Evolutionary conservation across 2,888 invertebrate species (phyloP).

Genomic region (Blomia tropicalis): DNA sequence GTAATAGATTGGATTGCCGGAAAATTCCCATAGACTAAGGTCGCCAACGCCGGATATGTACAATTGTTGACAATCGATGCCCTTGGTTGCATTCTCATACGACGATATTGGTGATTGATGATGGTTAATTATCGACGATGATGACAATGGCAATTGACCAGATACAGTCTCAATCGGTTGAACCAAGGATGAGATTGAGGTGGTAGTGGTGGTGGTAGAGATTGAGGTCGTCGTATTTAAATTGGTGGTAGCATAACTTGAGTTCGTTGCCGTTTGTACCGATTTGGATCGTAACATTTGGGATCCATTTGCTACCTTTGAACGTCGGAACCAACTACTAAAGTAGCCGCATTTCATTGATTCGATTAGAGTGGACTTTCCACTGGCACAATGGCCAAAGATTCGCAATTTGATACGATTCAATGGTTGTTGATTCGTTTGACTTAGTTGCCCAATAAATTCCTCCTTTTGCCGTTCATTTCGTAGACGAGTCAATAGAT

Average conservation of each 20-base stretch:
- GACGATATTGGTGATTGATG: background rate
- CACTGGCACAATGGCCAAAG: slow-evolving; percentile 53
- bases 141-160: background rate
- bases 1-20: slow-evolving; percentile 55
- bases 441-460: slow-evolving; percentile 48
- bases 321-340: slow-evolving; percentile 46
- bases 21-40: slow-evolving; percentile 55
- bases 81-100: slow-evolving; percentile 45
- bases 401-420: slow-evolving; percentile 50
- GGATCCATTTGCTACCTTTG: slow-evolving; percentile 8
- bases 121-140: background rate
- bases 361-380: slow-evolving; percentile 52
- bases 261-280: background rate
- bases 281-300: background rate
- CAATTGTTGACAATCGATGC: slow-evolving; percentile 48
- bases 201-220: background rate
- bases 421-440: slow-evolving; percentile 42
- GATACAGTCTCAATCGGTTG: background rate
- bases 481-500: slow-evolving; percentile 27
- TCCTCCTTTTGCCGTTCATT: slow-evolving; percentile 39
- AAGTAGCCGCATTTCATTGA: slow-evolving; percentile 51
- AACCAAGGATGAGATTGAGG: background rate
- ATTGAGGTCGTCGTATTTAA: background rate
- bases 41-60: slow-evolving; percentile 45
- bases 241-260: background rate